phyloP scores from a whole-genome alignment of 2,113 vertebrate genomes.

The Oncorhynchus kisutch region DNA sequence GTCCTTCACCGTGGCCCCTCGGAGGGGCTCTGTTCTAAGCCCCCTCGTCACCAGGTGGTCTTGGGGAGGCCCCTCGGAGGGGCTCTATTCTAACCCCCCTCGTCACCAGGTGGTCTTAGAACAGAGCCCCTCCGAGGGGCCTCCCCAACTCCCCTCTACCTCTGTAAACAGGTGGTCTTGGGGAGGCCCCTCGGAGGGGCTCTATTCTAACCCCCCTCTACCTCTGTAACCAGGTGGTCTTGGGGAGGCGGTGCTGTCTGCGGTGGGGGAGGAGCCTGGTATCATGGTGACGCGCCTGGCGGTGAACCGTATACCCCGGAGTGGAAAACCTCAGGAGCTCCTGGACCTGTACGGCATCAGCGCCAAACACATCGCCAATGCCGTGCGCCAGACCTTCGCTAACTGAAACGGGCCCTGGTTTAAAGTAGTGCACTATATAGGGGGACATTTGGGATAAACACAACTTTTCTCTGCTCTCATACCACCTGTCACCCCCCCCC shows the following conservation, averaged over 20 bases:
- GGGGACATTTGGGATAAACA: background rate
- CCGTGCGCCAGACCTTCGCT: conserved; percentile 75
- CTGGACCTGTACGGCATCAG: conserved; percentile 82
- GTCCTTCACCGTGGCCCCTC: no score
- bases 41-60: conserved; percentile 64
- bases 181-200: no score
- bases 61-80: no score
- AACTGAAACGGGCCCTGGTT: conserved; percentile 56
- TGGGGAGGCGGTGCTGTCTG: conserved; percentile 81
- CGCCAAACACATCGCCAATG: conserved; percentile 73
- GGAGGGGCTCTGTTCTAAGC: no score
- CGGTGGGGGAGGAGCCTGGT: conserved; percentile 75
- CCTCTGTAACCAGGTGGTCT: conserved; percentile 75
- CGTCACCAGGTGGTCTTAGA: conserved; percentile 77
- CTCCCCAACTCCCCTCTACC: no score
- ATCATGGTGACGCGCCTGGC: conserved; percentile 79
- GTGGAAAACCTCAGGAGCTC: conserved; percentile 79
- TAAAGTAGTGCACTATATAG: no score
- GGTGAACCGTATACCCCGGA: conserved; percentile 75
- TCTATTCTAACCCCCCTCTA: background rate
- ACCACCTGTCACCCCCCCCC: no score
- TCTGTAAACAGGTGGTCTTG: no score
- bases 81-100: no score
- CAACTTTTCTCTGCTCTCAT: no score
- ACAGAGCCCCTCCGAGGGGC: no score